These are phyloP conservation scores for Etheostoma nigrum DNA, from an alignment of 2,797 vertebrate species.

Conservation along the genomic window DNA sequence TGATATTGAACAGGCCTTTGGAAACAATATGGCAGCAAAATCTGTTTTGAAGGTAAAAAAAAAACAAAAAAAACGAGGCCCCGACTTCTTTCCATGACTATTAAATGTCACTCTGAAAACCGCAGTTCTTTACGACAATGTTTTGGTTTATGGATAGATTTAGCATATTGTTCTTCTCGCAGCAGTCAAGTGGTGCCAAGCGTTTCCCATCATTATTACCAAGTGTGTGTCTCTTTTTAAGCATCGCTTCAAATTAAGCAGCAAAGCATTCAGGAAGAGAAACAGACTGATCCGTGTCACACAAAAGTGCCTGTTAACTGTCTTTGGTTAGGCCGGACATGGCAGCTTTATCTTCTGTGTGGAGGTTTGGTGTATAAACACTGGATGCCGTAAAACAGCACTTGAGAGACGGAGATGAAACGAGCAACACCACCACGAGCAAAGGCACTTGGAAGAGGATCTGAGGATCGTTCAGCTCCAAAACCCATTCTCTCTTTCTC, in stretches of 20 bases:
- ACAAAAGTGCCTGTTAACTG: slow-evolving; percentile 19
- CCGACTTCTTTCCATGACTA: slow-evolving; percentile 25
- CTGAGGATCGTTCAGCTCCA: slow-evolving; percentile 77
- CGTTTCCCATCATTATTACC: too few species aligned
- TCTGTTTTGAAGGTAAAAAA: slow-evolving; percentile 39
- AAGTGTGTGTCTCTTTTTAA: not conserved
- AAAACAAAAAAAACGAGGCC: not conserved
- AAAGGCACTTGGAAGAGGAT: slow-evolving; percentile 85
- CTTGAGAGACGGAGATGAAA: slow-evolving; percentile 79
- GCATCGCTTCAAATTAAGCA: slow-evolving; percentile 33
- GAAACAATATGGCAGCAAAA: slow-evolving; percentile 36
- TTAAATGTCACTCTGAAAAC: slow-evolving; percentile 30
- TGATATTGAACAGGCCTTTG: slow-evolving; percentile 41
- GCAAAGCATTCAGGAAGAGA: not conserved
- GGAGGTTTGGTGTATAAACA: slow-evolving; percentile 33
- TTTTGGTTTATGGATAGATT: slow-evolving; percentile 55
- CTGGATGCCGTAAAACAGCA: slow-evolving; percentile 71
- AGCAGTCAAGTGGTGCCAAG: slow-evolving; percentile 40
- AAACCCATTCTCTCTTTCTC: slow-evolving; percentile 57
- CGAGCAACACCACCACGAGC: slow-evolving; percentile 78
- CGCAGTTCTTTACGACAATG: slow-evolving; percentile 27
- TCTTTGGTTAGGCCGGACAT: slow-evolving; percentile 59
- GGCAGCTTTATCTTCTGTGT: slow-evolving; percentile 48
- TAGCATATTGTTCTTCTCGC: slow-evolving; percentile 37
- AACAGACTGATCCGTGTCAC: not conserved